Conservation (phyloP, 2,113 vertebrate genomes). For the Indicator indicator region DNA sequence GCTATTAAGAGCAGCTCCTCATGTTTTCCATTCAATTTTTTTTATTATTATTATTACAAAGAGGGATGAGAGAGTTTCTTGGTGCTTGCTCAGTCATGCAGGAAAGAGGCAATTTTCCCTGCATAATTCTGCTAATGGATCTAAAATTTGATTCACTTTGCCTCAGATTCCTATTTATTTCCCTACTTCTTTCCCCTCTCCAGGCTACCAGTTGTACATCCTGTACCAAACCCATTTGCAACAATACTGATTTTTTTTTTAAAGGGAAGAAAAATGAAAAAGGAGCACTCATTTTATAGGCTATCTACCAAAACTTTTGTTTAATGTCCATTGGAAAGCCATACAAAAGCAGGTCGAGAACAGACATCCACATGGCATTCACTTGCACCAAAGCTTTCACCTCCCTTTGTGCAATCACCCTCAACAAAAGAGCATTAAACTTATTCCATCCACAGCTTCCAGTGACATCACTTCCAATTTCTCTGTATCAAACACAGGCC, state of each 20-base stretch:
- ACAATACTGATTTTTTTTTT: not conserved
- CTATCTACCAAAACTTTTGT: not conserved
- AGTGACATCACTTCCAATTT: not conserved
- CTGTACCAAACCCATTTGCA: not conserved
- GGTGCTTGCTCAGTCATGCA: slow-evolving; percentile 25
- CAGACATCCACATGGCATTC: not conserved
- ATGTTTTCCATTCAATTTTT: slow-evolving; percentile 70
- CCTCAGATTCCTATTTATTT: not conserved
- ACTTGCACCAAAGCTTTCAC: not conserved
- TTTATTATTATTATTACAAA: slow-evolving; percentile 4
- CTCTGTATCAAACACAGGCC: not conserved
- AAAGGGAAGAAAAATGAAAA: not conserved
- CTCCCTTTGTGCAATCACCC: not conserved
- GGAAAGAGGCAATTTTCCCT: not conserved
- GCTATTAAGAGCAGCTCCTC: slow-evolving; percentile 69
- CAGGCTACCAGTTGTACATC: not conserved
- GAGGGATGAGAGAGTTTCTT: slow-evolving; percentile 4
- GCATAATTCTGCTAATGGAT: not conserved
- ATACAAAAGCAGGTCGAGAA: not conserved
- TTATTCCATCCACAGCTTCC: not conserved
- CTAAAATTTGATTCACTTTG: not conserved
- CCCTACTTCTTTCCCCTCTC: not conserved
- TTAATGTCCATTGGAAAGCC: not conserved
- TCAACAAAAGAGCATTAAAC: not conserved
- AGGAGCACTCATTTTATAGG: not conserved